Percentiles rank a stretch among this genome's conserved stretches.
Conservation (phyloP, 2,797 vertebrate genomes). For the Leucoraja ocellata region DNA sequence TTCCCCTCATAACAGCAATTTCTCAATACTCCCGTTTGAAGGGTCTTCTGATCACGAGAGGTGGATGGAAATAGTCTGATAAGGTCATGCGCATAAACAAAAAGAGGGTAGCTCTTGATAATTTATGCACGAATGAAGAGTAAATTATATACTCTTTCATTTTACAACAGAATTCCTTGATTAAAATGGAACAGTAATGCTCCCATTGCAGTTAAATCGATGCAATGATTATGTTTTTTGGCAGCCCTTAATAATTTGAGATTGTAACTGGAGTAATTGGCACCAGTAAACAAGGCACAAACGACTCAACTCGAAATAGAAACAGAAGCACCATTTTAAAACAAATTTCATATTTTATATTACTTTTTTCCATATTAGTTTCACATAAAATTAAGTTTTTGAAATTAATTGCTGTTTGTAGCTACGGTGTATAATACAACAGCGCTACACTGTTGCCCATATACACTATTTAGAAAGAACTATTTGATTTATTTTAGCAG, state of each 20-base stretch:
- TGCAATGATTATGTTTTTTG: neutral
- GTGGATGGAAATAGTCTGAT: neutral
- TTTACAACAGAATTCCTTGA: neutral
- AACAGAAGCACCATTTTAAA: neutral
- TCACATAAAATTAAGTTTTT: neutral
- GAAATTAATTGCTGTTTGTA: neutral
- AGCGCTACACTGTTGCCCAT: too few species aligned
- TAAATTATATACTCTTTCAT: neutral
- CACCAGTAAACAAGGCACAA: neutral
- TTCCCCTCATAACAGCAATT: neutral
- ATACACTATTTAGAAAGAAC: neutral
- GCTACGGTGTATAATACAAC: neutral
- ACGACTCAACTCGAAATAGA: neutral
- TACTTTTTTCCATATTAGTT: neutral
- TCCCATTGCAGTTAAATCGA: neutral
- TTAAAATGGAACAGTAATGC: neutral
- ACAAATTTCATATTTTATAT: neutral
- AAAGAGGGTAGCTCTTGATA: neutral
- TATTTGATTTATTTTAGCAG: neutral
- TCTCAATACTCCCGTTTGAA: neutral
- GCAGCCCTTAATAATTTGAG: neutral
- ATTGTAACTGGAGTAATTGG: neutral
- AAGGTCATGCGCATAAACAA: neutral
- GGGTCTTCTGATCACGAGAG: neutral
- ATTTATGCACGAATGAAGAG: neutral